phyloP scores from a whole-genome alignment of 2,888 invertebrate genomes.

The Hyles lineata region DNA sequence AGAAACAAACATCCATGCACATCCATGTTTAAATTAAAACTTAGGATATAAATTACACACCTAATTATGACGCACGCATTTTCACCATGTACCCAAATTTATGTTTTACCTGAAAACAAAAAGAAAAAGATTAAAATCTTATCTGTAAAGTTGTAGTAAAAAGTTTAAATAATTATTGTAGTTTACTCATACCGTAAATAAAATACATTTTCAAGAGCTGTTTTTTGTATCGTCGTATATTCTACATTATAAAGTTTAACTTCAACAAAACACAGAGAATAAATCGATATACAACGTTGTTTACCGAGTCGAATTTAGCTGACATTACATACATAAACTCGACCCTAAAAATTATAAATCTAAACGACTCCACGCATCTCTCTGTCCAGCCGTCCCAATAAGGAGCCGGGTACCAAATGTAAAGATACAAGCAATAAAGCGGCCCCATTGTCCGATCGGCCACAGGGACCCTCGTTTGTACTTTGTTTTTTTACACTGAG shows the following conservation, averaged over 20 bases:
- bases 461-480: slow-evolving; percentile 39
- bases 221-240: no score
- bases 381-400: slow-evolving; percentile 42
- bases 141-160: no score
- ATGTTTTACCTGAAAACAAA: slow-evolving; percentile 11
- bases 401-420: slow-evolving; percentile 48
- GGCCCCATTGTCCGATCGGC: slow-evolving; percentile 50
- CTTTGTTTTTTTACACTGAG: slow-evolving; percentile 39
- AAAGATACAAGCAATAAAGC: slow-evolving; percentile 55
- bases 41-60: background rate
- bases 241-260: no score
- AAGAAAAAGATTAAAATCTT: background rate
- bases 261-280: no score
- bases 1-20: no score
- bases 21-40: no score
- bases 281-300: no score
- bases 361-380: slow-evolving; percentile 37
- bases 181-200: no score
- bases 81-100: background rate
- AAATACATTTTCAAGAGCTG: no score
- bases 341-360: background rate
- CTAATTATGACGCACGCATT: background rate
- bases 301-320: no score
- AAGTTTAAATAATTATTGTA: background rate
- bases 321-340: background rate